phyloP scores from a whole-genome alignment of 2,113 vertebrate genomes.

The Microtus pennsylvanicus region DNA sequence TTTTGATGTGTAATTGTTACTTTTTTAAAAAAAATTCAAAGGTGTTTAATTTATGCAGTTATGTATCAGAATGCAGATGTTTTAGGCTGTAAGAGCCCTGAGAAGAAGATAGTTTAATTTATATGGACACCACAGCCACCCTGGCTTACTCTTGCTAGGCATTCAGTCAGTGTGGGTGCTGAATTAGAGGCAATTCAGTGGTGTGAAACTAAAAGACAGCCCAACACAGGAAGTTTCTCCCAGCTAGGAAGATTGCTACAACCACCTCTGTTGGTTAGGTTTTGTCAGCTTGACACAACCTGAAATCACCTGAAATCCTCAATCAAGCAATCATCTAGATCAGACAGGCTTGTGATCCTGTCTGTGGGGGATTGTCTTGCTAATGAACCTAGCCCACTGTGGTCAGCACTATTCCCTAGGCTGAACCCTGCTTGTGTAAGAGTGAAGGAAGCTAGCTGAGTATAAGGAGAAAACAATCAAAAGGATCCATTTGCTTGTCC shows the following conservation, averaged over 20 bases:
- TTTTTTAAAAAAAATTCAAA: conserved; percentile 24
- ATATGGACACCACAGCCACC: neutral
- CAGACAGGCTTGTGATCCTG: neutral
- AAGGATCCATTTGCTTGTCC: neutral
- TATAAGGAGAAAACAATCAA: neutral
- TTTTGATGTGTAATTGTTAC: neutral
- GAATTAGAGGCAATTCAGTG: neutral
- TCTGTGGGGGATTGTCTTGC: neutral
- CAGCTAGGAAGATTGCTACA: neutral
- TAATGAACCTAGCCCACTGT: neutral
- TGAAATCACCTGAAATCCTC: neutral
- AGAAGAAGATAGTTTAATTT: neutral
- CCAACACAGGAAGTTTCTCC: neutral
- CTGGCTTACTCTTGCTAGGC: neutral
- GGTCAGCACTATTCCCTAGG: neutral
- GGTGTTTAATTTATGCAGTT: neutral
- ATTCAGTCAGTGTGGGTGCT: neutral
- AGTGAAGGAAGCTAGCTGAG: neutral
- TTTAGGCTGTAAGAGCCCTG: neutral
- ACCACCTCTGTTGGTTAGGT: neutral
- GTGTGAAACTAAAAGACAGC: neutral
- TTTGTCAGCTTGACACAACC: neutral
- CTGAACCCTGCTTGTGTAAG: neutral
- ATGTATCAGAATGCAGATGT: neutral
- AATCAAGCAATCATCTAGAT: neutral